Base-by-base conservation (phyloP, 1,140 invertebrate species). In the Stratiolaelaps scimitus region DNA sequence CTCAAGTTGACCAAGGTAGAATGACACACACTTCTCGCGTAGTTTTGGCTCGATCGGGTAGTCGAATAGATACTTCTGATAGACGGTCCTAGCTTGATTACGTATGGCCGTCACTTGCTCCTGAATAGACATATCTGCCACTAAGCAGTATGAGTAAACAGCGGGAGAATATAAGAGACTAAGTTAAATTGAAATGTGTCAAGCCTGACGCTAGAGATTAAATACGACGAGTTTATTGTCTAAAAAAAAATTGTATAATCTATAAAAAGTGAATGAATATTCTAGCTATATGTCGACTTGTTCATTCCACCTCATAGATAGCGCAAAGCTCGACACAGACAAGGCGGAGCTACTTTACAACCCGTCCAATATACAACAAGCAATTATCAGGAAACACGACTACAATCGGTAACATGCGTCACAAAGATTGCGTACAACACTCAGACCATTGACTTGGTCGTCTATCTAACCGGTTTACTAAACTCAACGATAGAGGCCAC, bases 1-100 rank as follows among this genome's bases (percentile, higher is more conserved):
- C 53, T 82, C 83, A 43, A 94, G 72, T 71, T 96, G 89, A 0
- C 81, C 79, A 7, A 87, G 75, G 75, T 86, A 94, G 74, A 92
- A 93, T 45, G 83, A 77, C 10, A 95, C 73, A 72, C 85, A 80
- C 48, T 84, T 80, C 19, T 87, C 73, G 7, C 78, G 67, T 40
- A 64, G 45, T 83, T 79, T 69, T 86, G 85, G 0, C 83, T 60
- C 83, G 5, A 86, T 76, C 0, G 86, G 83, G 78, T 95, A 94
- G 72, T 91, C 83, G 72, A 89, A 82, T 17, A 94, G 70, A 73
- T 87, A 95, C 34, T 82, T 81, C 60, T 86, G 81, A 68, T 64
- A 67, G 44, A 48, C 28, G 26, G 53, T 60, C n/a, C 53, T 26
- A 20, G 53, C 53, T 60, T 56, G 43, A 46, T 66, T 53, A 19